A percentile compares a stretch with the other conserved stretches of the same genome.
These are phyloP conservation scores for Gryon sp. DNA, from an alignment of 1,140 invertebrate genomes.

Conservation along the genomic window DNA sequence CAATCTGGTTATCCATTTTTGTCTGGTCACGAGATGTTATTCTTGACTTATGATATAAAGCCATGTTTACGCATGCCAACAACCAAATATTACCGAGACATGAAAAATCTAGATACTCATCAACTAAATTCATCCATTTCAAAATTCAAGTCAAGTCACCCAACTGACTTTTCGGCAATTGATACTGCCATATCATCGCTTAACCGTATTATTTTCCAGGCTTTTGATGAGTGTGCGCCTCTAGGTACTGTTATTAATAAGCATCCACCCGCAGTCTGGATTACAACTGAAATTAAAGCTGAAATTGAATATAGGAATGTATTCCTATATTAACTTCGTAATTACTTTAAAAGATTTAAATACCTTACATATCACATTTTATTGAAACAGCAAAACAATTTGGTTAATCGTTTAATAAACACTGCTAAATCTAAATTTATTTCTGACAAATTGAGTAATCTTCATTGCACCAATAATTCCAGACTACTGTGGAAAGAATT, in stretches of 20 bases:
- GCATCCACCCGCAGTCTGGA: constrained; percentile 1
- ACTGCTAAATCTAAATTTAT: background rate
- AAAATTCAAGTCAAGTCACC: background rate
- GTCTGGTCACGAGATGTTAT: constrained; percentile 3
- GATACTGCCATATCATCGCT: background rate
- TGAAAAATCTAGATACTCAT: background rate
- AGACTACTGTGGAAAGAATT: too few relatives aligned
- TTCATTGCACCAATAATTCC: too few relatives aligned
- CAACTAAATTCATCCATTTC: too few relatives aligned
- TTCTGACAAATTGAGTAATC: too few relatives aligned
- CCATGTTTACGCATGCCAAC: background rate
- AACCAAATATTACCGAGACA: background rate
- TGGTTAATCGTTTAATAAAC: background rate
- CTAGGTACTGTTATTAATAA: background rate
- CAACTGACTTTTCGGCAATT: background rate
- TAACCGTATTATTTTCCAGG: background rate
- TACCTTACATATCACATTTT: background rate
- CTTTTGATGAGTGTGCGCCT: background rate
- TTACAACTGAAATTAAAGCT: background rate
- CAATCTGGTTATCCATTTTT: constrained; percentile 5
- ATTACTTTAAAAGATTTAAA: background rate
- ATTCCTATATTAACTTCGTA: too few relatives aligned
- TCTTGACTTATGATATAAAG: background rate
- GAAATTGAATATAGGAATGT: constrained; percentile 3
- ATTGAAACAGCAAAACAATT: background rate